Conservation (phyloP, 1,140 invertebrate genomes). For the Papilio dardanus region DNA sequence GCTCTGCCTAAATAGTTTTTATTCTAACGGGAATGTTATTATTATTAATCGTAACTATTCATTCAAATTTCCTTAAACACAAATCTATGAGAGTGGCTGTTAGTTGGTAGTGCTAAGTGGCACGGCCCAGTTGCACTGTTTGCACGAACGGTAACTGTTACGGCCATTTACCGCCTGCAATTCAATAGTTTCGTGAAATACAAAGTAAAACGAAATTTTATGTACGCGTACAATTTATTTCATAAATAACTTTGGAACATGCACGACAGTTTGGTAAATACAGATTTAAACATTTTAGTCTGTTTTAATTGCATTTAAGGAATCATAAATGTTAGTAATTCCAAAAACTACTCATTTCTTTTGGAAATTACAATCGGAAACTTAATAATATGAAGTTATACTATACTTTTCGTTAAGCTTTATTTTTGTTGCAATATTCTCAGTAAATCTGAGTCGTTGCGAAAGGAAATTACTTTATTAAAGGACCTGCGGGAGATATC, state of each 20-base stretch:
- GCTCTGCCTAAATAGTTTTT: neutral
- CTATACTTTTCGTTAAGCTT: neutral
- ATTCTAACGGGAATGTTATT: neutral
- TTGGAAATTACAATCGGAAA: too few relatives aligned
- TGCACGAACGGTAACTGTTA: constrained; percentile 58
- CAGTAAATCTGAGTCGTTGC: constrained; percentile 39
- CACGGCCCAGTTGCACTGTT: constrained; percentile 54
- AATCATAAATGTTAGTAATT: too few relatives aligned
- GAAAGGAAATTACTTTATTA: constrained; percentile 51
- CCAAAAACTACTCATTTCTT: too few relatives aligned
- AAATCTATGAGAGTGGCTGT: neutral
- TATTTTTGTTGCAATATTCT: neutral
- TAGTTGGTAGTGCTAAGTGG: constrained; percentile 20
- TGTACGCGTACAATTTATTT: neutral
- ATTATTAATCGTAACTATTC: neutral
- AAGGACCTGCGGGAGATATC: constrained; percentile 45
- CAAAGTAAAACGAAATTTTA: constrained; percentile 12
- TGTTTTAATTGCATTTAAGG: too few relatives aligned
- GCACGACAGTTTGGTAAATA: neutral
- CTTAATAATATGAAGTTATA: neutral
- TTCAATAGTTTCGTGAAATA: constrained; percentile 14
- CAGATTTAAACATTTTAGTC: neutral
- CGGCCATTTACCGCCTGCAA: constrained; percentile 40
- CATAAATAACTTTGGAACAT: neutral
- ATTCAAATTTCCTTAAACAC: neutral